phyloP scores from a whole-genome alignment of 2,113 vertebrate genomes.

The Perca fluviatilis region DNA sequence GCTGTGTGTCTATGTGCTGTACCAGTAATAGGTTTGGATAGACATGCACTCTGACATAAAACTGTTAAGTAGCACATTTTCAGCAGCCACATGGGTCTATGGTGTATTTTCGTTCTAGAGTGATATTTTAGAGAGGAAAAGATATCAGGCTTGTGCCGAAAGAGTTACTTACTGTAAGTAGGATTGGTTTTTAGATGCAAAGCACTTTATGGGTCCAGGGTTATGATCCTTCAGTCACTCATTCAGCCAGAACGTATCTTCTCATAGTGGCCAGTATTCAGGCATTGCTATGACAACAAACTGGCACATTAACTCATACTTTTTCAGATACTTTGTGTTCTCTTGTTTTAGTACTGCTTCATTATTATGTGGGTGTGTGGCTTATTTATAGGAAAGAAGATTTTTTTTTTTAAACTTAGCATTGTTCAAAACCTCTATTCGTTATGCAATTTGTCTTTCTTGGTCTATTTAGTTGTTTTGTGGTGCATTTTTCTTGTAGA shows the following conservation, averaged over 20 bases:
- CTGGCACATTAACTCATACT: neutral
- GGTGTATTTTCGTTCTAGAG: slow-evolving; percentile 4
- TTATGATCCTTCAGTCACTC: neutral
- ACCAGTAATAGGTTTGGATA: slow-evolving; percentile 46
- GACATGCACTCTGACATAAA: slow-evolving; percentile 31
- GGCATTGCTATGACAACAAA: neutral
- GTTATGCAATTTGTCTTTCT: neutral
- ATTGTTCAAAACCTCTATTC: neutral
- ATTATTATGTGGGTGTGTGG: neutral
- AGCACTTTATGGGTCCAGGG: neutral
- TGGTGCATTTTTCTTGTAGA: neutral
- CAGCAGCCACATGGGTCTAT: slow-evolving; percentile 1
- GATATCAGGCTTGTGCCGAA: neutral
- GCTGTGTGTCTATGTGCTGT: slow-evolving; percentile 16
- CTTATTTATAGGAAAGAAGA: neutral
- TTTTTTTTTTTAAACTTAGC: neutral
- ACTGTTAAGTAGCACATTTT: slow-evolving; percentile 33
- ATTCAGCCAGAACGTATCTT: neutral
- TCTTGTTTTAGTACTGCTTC: neutral
- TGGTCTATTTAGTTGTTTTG: neutral
- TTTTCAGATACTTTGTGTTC: neutral
- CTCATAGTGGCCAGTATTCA: neutral
- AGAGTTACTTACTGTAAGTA: neutral
- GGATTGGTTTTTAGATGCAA: slow-evolving; percentile 8
- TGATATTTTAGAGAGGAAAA: slow-evolving; percentile 14